These are phyloP conservation scores for Lutraria lutraria DNA, from an alignment of 2,888 invertebrate genomes.

Conservation along the genomic window DNA sequence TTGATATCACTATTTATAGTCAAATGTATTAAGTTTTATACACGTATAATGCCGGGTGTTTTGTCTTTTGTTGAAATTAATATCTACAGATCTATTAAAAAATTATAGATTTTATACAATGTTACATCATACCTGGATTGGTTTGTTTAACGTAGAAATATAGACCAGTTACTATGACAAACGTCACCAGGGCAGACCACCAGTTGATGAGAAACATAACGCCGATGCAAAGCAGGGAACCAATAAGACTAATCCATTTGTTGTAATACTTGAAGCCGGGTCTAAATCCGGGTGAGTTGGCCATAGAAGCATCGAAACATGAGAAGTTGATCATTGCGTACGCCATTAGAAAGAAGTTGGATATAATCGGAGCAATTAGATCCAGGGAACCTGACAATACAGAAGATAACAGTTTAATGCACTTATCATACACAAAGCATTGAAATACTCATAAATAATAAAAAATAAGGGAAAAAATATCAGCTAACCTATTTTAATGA, in stretches of 20 bases:
- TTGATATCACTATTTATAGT: no score
- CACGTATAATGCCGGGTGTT: no score
- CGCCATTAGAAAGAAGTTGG: slow-evolving; percentile 87
- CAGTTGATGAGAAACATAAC: slow-evolving; percentile 98
- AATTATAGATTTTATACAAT: no score
- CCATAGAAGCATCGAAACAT: slow-evolving; percentile 87
- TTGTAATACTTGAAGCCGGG: slow-evolving; percentile 86
- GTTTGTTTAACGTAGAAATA: slow-evolving; percentile 97
- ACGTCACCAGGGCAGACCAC: slow-evolving; percentile 95
- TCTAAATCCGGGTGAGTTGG: slow-evolving; percentile 86
- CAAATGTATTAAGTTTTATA: no score
- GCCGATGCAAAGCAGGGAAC: slow-evolving; percentile 88
- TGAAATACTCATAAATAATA: no score
- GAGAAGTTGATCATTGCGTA: slow-evolving; percentile 87
- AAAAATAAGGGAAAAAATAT: no score
- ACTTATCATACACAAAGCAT: no score
- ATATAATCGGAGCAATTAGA: slow-evolving; percentile 86
- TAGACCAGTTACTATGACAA: slow-evolving; percentile 93
- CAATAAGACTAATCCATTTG: slow-evolving; percentile 86
- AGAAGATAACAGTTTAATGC: not conserved
- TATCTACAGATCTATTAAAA: no score
- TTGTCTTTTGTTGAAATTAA: no score
- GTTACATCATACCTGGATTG: slow-evolving; percentile 92
- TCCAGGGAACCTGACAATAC: slow-evolving; percentile 85
- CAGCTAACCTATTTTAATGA: no score